Evolutionary conservation across 2,888 invertebrate species (phyloP).

Genomic region (Hesperia comma): DNA sequence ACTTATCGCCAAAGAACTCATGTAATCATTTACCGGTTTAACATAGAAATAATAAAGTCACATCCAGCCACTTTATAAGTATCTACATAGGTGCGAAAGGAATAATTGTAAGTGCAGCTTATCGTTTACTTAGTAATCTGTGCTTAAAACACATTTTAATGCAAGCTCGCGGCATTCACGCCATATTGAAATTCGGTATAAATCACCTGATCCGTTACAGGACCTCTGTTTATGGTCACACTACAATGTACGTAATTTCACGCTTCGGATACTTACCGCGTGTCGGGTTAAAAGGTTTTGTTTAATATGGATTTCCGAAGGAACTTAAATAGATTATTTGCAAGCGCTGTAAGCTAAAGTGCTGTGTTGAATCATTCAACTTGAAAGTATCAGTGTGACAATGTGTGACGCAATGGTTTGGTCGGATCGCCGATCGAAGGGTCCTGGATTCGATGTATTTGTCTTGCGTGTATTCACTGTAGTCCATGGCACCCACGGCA

Average conservation of each 20-base stretch:
- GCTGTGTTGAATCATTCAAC: no score
- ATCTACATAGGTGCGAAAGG: constrained; percentile 14
- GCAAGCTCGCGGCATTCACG: not conserved
- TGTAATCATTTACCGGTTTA: no score
- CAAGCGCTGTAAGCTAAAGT: no score
- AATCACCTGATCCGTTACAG: not conserved
- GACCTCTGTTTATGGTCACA: not conserved
- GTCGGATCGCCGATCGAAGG: no score
- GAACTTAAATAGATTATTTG: not conserved
- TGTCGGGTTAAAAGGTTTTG: constrained; percentile 1
- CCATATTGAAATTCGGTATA: constrained; percentile 1
- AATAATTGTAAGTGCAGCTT: constrained; percentile 14
- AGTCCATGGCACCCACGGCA: no score
- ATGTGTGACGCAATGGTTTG: no score
- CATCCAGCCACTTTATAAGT: not conserved
- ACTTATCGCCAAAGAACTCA: no score
- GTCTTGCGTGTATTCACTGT: no score
- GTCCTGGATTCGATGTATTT: no score
- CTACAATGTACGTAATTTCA: not conserved
- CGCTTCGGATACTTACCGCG: not conserved
- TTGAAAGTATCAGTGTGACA: no score
- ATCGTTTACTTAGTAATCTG: constrained; percentile 17
- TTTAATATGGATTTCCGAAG: not conserved
- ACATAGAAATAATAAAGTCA: not conserved
- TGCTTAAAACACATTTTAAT: constrained; percentile 15